Evolutionary conservation across 2,113 vertebrate genomes (phyloP), one percentile per base, ranked within the genome.

Genomic region (Oreochromis aureus): DNA sequence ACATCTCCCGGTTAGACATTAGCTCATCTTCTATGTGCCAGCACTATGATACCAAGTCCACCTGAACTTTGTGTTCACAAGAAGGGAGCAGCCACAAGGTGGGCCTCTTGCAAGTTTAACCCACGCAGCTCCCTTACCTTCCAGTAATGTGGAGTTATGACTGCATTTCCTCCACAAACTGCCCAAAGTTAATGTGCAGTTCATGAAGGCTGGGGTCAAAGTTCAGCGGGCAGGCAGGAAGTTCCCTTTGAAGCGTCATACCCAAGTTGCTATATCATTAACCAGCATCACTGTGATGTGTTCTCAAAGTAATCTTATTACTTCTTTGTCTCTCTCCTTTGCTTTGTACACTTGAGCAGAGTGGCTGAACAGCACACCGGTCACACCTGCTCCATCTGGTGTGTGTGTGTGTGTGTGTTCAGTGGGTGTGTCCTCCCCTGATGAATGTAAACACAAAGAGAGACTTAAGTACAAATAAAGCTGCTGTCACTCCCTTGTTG

Each of bases 341-440:
- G 16, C 46, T 87, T 79, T 30, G 22, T 24, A 58, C 71, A 5
- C 51, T n/a, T 87, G 48, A 79, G 81, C 56, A 84, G 55, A 24
- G 39, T 78, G 61, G 34, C 54, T 88, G 54, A 54, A 41, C 76
- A 19, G 48, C 81, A 61, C 82, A 90, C 89, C 80, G 51, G 89
- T 84, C 82, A 9, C 87, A 92, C 93, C 93, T 83, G 89, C 84
- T 89, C 89, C 19, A 63, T 71, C 39, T 48, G 71, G 56, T 41
- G 89, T 76, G 39, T 58, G 24, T 82, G 39, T 58, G 24, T 82
- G 48, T 85, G 87, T 88, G 61, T 89, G n/a, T 59, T 18, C 12
- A 86, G 84, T 86, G 69, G 87, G 90, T 76, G 92, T 87, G 91
- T 89, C 11, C 5, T 36, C 3, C 13, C 3, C 51, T 36, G 41